A percentile compares a stretch with the other conserved stretches of the same genome.
Conservation (phyloP, 1,140 invertebrate genomes). For the Aphis gossypii region DNA sequence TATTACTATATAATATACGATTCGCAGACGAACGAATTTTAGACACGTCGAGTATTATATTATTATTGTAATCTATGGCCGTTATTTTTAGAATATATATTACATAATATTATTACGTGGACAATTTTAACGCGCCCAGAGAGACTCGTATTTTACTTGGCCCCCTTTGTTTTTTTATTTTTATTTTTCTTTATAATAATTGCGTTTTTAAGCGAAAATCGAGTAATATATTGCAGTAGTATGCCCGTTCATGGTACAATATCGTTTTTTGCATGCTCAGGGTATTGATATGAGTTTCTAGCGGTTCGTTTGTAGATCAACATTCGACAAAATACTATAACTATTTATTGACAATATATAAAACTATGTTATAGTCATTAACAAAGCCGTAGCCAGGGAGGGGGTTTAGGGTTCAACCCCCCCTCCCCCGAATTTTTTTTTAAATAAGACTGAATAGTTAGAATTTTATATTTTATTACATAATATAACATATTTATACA, state of each 20-base stretch:
- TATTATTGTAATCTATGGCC: neutral
- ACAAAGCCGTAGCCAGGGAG: neutral
- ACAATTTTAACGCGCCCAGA: neutral
- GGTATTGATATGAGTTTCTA: neutral
- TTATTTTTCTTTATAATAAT: neutral
- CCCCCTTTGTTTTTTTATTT: neutral
- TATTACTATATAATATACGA: neutral
- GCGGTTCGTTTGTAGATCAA: neutral
- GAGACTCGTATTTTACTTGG: constrained; percentile 9
- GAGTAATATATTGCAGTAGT: neutral
- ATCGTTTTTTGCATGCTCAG: neutral
- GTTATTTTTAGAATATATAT: neutral
- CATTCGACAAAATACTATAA: neutral
- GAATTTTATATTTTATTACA: no score
- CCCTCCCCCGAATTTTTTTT: no score
- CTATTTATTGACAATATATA: neutral
- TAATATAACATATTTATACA: no score
- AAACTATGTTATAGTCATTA: neutral
- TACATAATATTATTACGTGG: neutral
- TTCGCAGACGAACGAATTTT: constrained; percentile 3
- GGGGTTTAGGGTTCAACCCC: no score
- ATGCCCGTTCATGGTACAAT: neutral
- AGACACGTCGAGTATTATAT: constrained; percentile 4
- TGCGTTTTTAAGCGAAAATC: neutral
- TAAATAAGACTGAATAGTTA: no score